Percentiles rank a stretch among this genome's conserved stretches.
Conservation (phyloP, 1,140 invertebrate species). For the Drosophila pandora region DNA sequence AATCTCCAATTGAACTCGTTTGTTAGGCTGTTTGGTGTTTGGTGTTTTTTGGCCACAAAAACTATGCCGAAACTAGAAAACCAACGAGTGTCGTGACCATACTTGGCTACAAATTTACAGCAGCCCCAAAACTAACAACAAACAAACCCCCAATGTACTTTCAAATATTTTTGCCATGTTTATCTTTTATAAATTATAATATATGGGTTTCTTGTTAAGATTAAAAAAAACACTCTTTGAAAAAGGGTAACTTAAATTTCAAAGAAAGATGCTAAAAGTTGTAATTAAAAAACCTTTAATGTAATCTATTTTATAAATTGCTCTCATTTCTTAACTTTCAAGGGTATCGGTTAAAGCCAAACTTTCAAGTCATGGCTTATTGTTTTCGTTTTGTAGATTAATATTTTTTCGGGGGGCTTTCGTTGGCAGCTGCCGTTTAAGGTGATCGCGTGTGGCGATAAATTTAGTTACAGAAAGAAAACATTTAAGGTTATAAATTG, state of each 20-base stretch:
- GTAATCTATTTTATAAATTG: background rate
- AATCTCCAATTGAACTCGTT: slow-evolving; percentile 71
- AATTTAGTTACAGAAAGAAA: slow-evolving; percentile 37
- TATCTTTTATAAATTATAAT: slow-evolving; percentile 12
- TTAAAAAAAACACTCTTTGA: background rate
- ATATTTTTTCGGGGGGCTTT: slow-evolving; percentile 31
- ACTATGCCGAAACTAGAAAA: slow-evolving; percentile 23
- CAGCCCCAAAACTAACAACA: slow-evolving; percentile 22
- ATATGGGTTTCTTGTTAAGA: slow-evolving; percentile 33
- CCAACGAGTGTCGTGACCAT: slow-evolving; percentile 62
- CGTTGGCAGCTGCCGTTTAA: slow-evolving; percentile 35
- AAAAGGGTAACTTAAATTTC: background rate
- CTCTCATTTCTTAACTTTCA: slow-evolving; percentile 13
- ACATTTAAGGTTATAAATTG: slow-evolving; percentile 53
- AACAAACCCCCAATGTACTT: slow-evolving; percentile 57
- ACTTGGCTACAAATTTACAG: slow-evolving; percentile 53
- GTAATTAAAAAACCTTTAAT: background rate
- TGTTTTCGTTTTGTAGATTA: slow-evolving; percentile 53
- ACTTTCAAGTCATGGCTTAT: slow-evolving; percentile 34
- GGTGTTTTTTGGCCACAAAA: slow-evolving; percentile 25
- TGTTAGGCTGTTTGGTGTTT: slow-evolving; percentile 2
- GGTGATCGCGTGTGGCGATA: slow-evolving; percentile 59
- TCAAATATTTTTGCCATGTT: slow-evolving; percentile 53
- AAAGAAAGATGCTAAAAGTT: background rate
- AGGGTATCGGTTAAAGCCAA: slow-evolving; percentile 16